These are phyloP conservation scores for Smutsia gigantea DNA, from an alignment of 2,797 vertebrate species.

Conservation along the genomic window DNA sequence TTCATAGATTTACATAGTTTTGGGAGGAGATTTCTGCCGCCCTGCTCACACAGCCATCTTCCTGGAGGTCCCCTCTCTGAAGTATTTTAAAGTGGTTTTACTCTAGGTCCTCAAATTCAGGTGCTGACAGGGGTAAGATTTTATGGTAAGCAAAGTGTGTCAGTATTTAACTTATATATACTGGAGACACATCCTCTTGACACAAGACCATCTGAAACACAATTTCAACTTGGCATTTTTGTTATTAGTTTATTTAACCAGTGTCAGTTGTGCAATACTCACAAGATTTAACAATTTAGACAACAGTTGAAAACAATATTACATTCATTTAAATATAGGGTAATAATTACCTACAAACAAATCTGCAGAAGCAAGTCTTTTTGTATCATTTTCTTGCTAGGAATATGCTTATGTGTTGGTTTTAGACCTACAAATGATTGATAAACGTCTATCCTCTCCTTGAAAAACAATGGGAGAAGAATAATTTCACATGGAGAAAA, in stretches of 20 bases:
- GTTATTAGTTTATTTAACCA: background rate
- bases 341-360: background rate
- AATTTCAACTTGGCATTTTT: background rate
- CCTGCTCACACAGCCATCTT: no score
- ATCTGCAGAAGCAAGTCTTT: background rate
- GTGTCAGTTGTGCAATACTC: background rate
- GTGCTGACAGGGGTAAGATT: background rate
- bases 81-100: background rate
- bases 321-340: background rate
- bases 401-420: background rate
- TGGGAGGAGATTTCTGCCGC: no score
- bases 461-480: background rate
- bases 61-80: no score
- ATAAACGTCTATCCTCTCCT: background rate
- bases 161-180: background rate
- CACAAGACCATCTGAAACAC: background rate
- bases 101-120: background rate
- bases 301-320: background rate
- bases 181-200: background rate
- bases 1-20: no score
- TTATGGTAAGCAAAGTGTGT: background rate
- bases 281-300: background rate
- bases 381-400: background rate
- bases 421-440: background rate
- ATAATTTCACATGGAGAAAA: background rate